Evolutionary conservation across 2,113 vertebrate species (phyloP).

Genomic region (Naja naja): DNA sequence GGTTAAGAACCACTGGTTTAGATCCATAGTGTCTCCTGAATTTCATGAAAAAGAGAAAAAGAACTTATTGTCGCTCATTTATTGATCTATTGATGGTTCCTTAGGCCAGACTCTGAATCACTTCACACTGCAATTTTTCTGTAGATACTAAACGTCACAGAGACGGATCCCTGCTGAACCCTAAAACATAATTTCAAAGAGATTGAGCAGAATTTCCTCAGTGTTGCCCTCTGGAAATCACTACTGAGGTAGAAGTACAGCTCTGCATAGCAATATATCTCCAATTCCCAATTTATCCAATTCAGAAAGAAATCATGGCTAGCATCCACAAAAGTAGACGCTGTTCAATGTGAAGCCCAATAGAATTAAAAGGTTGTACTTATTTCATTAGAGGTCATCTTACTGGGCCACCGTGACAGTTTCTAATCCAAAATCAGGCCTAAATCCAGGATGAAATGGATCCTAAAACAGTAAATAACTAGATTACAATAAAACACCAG

Average conservation of each 20-base stretch:
- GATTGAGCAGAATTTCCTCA: not conserved
- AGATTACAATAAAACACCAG: not conserved
- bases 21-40: not conserved
- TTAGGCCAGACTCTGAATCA: not conserved
- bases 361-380: not conserved
- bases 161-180: not conserved
- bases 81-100: not conserved
- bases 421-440: not conserved
- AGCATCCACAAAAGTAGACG: too few relatives aligned
- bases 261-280: not conserved
- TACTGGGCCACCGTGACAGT: not conserved
- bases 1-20: too few relatives aligned
- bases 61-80: not conserved
- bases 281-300: not conserved
- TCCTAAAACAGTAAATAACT: not conserved
- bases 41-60: not conserved
- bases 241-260: not conserved
- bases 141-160: not conserved
- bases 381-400: not conserved
- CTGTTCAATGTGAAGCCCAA: not conserved
- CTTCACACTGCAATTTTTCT: not conserved
- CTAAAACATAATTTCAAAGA: not conserved
- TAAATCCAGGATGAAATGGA: not conserved
- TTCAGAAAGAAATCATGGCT: not conserved
- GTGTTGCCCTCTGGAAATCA: not conserved